A percentile compares a stretch with the other conserved stretches of the same genome.
Evolutionary conservation across 2,113 vertebrate species (phyloP).

Genomic region (Nestor notabilis): DNA sequence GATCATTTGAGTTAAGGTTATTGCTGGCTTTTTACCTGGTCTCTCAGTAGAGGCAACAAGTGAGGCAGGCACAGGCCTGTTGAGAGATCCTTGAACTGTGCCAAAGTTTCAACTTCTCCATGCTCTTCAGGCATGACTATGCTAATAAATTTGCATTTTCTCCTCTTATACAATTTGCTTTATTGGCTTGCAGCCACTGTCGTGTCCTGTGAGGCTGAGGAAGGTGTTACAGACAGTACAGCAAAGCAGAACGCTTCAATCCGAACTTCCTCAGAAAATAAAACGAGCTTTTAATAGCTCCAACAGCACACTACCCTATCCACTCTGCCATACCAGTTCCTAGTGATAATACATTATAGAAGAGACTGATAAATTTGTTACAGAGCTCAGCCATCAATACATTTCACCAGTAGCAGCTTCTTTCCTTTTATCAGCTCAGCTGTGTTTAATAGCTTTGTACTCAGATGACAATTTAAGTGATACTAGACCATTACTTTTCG

Average conservation of each 20-base stretch:
- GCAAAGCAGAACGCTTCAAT: neutral
- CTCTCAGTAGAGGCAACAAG: neutral
- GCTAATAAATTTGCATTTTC: constrained; percentile 23
- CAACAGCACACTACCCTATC: neutral
- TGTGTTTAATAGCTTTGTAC: constrained; percentile 36
- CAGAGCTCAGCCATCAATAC: neutral
- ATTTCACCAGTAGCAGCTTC: neutral
- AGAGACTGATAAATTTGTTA: constrained; percentile 2
- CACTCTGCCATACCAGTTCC: neutral
- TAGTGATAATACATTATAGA: neutral
- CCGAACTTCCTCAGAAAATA: neutral
- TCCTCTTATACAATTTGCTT: neutral
- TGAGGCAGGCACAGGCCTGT: neutral
- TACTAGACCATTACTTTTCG: neutral
- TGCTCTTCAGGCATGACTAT: neutral
- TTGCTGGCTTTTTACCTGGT: neutral
- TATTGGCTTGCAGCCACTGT: neutral
- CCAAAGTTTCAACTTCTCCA: neutral
- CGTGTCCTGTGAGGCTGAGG: neutral
- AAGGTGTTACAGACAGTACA: neutral
- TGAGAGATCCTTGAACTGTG: neutral
- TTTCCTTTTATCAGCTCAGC: neutral
- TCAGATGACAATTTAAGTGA: neutral
- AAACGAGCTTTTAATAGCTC: neutral
- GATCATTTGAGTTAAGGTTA: neutral